Conservation (phyloP, 1,140 invertebrate species). For the Lordiphosa stackelbergi region DNA sequence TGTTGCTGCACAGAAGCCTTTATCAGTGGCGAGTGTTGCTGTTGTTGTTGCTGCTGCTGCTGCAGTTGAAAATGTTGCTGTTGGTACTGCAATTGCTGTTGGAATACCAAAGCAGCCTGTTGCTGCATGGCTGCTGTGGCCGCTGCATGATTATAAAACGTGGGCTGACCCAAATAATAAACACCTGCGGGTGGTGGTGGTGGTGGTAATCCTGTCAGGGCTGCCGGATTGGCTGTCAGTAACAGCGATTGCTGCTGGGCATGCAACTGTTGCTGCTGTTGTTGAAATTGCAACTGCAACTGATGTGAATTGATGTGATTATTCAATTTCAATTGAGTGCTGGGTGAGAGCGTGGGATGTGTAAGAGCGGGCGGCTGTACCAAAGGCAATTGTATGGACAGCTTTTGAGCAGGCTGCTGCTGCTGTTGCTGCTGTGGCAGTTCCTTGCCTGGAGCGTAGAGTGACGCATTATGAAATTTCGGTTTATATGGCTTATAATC, state of each 20-base stretch:
- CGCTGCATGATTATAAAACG: slow-evolving; percentile 44
- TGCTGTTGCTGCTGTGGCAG: slow-evolving; percentile 32
- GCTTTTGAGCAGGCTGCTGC: slow-evolving; percentile 35
- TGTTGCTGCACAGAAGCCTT: slow-evolving; percentile 47
- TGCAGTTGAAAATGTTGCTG: slow-evolving; percentile 47
- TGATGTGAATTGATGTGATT: slow-evolving; percentile 72
- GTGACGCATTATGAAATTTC: slow-evolving; percentile 84
- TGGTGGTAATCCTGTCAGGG: slow-evolving; percentile 44
- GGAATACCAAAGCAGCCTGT: slow-evolving; percentile 47
- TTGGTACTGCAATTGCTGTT: slow-evolving; percentile 55
- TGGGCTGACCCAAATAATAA: slow-evolving; percentile 56
- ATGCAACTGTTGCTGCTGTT: slow-evolving; percentile 42
- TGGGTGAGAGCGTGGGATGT: slow-evolving; percentile 68
- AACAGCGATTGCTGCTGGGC: slow-evolving; percentile 46
- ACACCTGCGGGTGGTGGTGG: slow-evolving; percentile 40
- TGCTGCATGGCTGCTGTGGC: slow-evolving; percentile 63
- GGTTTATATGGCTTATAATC: slow-evolving; percentile 83
- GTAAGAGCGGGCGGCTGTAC: slow-evolving; percentile 29
- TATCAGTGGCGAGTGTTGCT: slow-evolving; percentile 41
- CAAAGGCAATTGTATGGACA: slow-evolving; percentile 35
- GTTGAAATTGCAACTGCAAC: slow-evolving; percentile 64
- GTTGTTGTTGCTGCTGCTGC: slow-evolving; percentile 47
- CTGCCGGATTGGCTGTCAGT: slow-evolving; percentile 40
- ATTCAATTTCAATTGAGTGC: slow-evolving; percentile 70
- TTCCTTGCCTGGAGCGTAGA: slow-evolving; percentile 77